Percentiles rank a stretch among this genome's conserved stretches.
phyloP scores from a whole-genome alignment of 2,888 invertebrate species.

The Cistogaster globosa region DNA sequence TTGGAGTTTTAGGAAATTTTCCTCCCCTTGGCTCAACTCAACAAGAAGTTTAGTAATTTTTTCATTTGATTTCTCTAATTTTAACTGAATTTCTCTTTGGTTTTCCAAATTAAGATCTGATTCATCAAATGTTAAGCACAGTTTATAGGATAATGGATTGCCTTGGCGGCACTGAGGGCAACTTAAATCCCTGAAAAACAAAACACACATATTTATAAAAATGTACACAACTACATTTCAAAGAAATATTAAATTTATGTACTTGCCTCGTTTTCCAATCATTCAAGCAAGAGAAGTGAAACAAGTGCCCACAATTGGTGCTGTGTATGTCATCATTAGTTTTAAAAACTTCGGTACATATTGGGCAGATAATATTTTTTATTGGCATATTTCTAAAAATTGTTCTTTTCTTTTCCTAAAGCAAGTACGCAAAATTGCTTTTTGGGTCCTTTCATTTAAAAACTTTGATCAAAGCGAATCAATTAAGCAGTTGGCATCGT shows the following conservation, averaged over 20 bases:
- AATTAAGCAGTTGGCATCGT: too few species aligned
- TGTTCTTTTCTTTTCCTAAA: background rate
- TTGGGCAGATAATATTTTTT: conserved; percentile 45
- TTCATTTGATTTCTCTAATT: conserved; percentile 31
- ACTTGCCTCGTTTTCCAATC: conserved; percentile 64
- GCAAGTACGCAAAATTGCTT: too few species aligned
- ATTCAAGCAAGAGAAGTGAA: conserved; percentile 61
- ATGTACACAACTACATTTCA: too few species aligned
- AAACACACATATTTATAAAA: too few species aligned
- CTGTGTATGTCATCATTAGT: conserved; percentile 50
- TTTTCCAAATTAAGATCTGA: background rate
- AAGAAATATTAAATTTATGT: background rate
- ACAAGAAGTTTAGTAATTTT: conserved; percentile 3
- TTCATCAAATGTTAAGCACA: conserved; percentile 75
- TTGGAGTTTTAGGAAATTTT: conserved; percentile 30
- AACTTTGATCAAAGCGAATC: too few species aligned
- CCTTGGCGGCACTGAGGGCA: conserved; percentile 76
- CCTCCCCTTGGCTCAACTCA: background rate
- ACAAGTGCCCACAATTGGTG: conserved; percentile 69
- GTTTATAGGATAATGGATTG: conserved; percentile 63
- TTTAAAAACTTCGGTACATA: conserved; percentile 67
- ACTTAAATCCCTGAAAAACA: conserved; percentile 70
- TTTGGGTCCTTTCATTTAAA: too few species aligned
- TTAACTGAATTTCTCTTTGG: background rate
- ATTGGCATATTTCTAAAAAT: conserved; percentile 27